Conservation (phyloP, 2,113 vertebrate genomes). For the Eclectus roratus region DNA sequence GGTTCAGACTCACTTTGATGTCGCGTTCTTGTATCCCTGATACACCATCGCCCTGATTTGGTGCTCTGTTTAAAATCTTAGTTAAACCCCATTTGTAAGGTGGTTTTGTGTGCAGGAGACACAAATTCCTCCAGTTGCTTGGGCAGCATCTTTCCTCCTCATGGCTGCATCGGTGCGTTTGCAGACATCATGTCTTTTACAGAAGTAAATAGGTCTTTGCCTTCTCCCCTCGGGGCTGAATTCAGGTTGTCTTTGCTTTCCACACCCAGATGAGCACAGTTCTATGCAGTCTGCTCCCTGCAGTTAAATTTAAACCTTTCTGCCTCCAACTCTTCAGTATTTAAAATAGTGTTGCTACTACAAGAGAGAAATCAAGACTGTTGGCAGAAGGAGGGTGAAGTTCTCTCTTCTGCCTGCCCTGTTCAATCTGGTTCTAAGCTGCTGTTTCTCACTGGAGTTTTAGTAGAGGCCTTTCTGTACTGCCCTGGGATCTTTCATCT, state of each 20-base stretch:
- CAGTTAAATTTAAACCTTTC: not conserved
- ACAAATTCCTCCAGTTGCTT: not conserved
- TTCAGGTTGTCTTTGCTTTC: not conserved
- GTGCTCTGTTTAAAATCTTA: not conserved
- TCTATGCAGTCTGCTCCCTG: not conserved
- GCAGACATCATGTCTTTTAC: not conserved
- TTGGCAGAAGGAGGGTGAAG: not conserved
- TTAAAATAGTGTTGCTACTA: not conserved
- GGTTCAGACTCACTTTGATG: not conserved
- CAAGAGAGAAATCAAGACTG: not conserved
- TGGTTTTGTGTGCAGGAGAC: not conserved
- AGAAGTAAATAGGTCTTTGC: not conserved
- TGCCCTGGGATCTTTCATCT: not conserved
- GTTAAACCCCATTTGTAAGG: not conserved
- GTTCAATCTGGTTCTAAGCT: not conserved
- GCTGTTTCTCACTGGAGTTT: not conserved
- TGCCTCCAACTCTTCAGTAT: not conserved
- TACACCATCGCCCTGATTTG: accelerated
- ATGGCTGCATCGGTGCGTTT: not conserved
- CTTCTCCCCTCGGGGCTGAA: not conserved
- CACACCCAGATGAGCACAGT: not conserved
- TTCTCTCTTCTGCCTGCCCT: not conserved
- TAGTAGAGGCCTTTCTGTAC: not conserved
- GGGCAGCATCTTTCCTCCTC: not conserved
- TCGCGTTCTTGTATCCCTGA: not conserved